phyloP scores from a whole-genome alignment of 2,797 vertebrate genomes.

The Mormyrops boulengeri region DNA sequence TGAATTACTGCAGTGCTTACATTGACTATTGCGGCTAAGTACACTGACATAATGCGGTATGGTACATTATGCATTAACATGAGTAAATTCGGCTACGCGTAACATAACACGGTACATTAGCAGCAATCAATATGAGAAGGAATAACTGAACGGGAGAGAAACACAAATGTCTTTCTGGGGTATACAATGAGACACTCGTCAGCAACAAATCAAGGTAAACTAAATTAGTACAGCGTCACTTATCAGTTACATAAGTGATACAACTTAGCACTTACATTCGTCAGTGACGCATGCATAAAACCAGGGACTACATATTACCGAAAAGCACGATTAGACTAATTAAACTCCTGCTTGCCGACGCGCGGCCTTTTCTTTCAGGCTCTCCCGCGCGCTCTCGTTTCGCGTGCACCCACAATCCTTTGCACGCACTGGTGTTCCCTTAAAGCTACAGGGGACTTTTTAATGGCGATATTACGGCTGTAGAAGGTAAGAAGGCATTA shows the following conservation, averaged over 20 bases:
- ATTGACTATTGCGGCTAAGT: neutral
- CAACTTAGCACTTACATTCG: neutral
- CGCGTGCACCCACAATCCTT: neutral
- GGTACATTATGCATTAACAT: neutral
- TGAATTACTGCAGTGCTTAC: neutral
- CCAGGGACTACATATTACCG: neutral
- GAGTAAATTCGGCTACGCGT: neutral
- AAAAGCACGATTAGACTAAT: neutral
- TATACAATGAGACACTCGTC: neutral
- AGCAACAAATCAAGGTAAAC: neutral
- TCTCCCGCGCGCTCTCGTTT: neutral
- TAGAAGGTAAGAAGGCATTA: too few species aligned
- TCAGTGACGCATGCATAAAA: neutral
- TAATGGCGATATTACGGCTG: too few species aligned
- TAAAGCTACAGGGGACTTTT: too few species aligned
- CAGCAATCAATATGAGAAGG: neutral
- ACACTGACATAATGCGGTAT: neutral
- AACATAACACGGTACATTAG: neutral
- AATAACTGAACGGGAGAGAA: neutral
- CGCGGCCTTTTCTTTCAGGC: neutral
- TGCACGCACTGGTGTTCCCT: neutral
- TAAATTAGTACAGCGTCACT: neutral
- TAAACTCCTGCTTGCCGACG: neutral
- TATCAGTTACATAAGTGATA: neutral
- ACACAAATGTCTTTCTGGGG: neutral